Evolutionary conservation across 2,113 vertebrate genomes (phyloP), one percentile per base, ranked within the genome.

Genomic region (Oreotrochilus melanogaster): DNA sequence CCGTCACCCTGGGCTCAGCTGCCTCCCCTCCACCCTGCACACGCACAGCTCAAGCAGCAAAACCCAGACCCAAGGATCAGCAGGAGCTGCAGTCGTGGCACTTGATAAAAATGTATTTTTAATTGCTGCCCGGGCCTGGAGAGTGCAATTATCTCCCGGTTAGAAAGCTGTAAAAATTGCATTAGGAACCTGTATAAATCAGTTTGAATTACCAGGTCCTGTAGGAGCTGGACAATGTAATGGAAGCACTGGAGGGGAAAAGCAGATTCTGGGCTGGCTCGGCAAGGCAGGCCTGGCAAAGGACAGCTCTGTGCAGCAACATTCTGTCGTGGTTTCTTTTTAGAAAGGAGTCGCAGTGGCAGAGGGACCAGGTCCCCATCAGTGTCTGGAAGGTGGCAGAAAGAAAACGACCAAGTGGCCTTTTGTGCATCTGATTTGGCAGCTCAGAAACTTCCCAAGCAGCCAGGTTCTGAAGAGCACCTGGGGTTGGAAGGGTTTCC

Each of bases 1-100:
- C 43, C n/a, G 50, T 50, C 42, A 10, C 6, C 47, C 12, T 8
- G 1, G 45, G 13, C 27, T 0, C 1, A 33, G 21, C 47, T 1
- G 1, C 19, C n/a, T n/a, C 39, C 23, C 64, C 45, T 10, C 10
- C 22, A 3, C 43, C 9, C 42, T 1, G 4, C 65, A 70, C 57
- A 30, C 54, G 18, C n/a, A 15, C 14, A 37, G 31, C 28, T 60
- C 47, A 27, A 0, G 2, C 47, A 33, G 47, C 37, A 58, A 42
- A 48, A 17, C 3, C 1, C 28, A 1, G 0, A 22, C 24, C 69
- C 33, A 5, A 51, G 43, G 14, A 18, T 16, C 28, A 19, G 11
- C 37, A 73, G 1, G 5, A 66, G 65, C 72, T 66, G 58, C 24
- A 53, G 86, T 30, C 4, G 1, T 60, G 30, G 30, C 35, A 4